phyloP scores from a whole-genome alignment of 2,888 invertebrate species.

The Chymomyza procnemis region DNA sequence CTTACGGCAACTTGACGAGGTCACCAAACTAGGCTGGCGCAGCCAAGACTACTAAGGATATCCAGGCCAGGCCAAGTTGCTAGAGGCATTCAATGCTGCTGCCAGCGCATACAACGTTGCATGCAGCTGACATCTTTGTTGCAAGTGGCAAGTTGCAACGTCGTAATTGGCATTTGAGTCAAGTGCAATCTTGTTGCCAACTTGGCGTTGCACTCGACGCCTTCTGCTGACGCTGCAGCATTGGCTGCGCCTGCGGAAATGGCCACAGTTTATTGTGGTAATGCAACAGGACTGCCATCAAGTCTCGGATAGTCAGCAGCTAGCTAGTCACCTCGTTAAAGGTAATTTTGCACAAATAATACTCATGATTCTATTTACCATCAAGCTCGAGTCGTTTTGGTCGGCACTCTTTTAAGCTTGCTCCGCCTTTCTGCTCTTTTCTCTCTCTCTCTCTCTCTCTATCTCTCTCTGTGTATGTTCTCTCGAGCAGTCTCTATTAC shows the following conservation, averaged over 20 bases:
- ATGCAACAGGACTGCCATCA: constrained; percentile 51
- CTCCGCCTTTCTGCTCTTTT: constrained; percentile 10
- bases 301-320: constrained; percentile 43
- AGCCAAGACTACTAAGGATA: background rate
- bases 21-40: background rate
- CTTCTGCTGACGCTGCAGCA: constrained; percentile 5
- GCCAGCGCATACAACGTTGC: background rate
- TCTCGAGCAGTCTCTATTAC: constrained; percentile 18
- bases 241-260: background rate
- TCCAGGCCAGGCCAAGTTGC: background rate
- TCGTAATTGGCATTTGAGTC: constrained; percentile 72
- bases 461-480: no score
- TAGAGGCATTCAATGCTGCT: background rate
- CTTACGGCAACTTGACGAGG: constrained; percentile 4
- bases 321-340: constrained; percentile 71
- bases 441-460: background rate
- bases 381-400: background rate
- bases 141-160: constrained; percentile 36
- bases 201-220: constrained; percentile 42
- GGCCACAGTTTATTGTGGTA: constrained; percentile 68
- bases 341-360: constrained; percentile 72
- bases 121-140: constrained; percentile 59
- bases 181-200: constrained; percentile 68
- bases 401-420: background rate
- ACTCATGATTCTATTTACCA: constrained; percentile 57